These are phyloP conservation scores for Borostomias antarcticus DNA, from an alignment of 2,797 vertebrate species.

Conservation along the genomic window DNA sequence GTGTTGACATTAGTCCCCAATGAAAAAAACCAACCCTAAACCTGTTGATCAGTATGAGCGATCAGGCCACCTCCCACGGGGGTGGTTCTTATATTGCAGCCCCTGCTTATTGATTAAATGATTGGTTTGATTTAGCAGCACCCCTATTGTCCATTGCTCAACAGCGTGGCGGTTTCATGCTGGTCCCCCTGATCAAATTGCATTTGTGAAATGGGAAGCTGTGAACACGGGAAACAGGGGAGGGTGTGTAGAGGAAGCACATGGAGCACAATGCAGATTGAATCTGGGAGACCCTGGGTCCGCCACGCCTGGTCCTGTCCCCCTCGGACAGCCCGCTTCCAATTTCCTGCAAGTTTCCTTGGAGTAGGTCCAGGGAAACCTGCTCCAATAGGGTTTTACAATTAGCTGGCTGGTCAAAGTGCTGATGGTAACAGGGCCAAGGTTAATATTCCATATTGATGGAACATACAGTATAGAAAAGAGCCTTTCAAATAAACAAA, in stretches of 20 bases:
- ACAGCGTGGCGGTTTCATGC: conserved; percentile 34
- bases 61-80: conserved; percentile 46
- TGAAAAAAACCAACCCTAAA: too few species aligned
- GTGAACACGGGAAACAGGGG: conserved; percentile 13
- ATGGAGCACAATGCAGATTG: neutral
- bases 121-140: conserved; percentile 68
- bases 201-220: conserved; percentile 34
- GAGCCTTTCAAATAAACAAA: neutral
- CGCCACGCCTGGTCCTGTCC: too few species aligned
- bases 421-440: conserved; percentile 48
- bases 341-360: conserved; percentile 37
- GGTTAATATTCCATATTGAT: conserved; percentile 34
- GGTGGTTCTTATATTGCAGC: conserved; percentile 60
- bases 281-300: neutral
- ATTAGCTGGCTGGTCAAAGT: conserved; percentile 48
- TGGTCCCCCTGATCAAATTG: conserved; percentile 57
- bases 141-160: conserved; percentile 49
- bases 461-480: neutral
- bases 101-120: conserved; percentile 62
- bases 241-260: neutral
- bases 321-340: conserved; percentile 2
- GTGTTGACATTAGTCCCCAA: conserved; percentile 26
- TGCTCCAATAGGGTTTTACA: conserved; percentile 39
- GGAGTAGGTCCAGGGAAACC: conserved; percentile 33
- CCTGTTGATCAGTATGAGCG: conserved; percentile 70